Evolutionary conservation across 2,113 vertebrate species (phyloP).

Genomic region (Microcebus ravelobensis): DNA sequence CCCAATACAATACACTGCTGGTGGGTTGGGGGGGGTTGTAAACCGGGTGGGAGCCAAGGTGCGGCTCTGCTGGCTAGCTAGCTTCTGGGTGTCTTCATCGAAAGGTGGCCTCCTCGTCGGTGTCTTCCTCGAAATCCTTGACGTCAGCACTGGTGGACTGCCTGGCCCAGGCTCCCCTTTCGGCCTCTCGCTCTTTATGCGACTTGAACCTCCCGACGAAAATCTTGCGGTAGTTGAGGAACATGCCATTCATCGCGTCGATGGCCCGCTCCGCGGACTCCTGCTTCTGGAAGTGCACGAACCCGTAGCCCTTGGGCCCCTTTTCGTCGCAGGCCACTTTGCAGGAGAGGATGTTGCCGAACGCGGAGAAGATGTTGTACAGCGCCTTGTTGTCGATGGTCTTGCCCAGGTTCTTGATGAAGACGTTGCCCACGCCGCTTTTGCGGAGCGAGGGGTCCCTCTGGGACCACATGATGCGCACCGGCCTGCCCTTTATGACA

Average conservation of each 20-base stretch:
- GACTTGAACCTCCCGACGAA: conserved; percentile 79
- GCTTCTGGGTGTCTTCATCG: conserved; percentile 63
- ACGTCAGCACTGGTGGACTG: conserved; percentile 72
- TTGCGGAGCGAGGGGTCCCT: conserved; percentile 77
- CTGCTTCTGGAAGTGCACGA: conserved; percentile 80
- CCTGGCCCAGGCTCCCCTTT: conserved; percentile 76
- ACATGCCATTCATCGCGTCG: conserved; percentile 78
- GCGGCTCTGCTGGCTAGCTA: conserved; percentile 65
- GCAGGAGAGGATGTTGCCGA: conserved; percentile 80
- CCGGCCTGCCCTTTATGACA: conserved; percentile 74
- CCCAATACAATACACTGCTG: conserved; percentile 74
- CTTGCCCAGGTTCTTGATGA: conserved; percentile 82
- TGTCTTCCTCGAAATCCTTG: conserved; percentile 73
- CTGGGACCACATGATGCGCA: conserved; percentile 81
- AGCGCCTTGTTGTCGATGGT: conserved; percentile 80
- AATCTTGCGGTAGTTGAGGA: conserved; percentile 80
- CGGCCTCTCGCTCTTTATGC: conserved; percentile 76
- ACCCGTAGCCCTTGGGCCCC: conserved; percentile 79
- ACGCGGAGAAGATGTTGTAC: conserved; percentile 79
- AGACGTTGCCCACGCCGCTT: conserved; percentile 78
- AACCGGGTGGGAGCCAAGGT: conserved; percentile 69
- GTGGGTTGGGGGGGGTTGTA: conserved; percentile 65
- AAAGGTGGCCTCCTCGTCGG: conserved; percentile 74
- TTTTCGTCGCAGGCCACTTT: conserved; percentile 79
- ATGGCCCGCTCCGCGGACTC: conserved; percentile 76